Evolutionary conservation across 2,113 vertebrate species (phyloP), one percentile per base, ranked within the genome.

Genomic region (Cyprinodon variegatus): DNA sequence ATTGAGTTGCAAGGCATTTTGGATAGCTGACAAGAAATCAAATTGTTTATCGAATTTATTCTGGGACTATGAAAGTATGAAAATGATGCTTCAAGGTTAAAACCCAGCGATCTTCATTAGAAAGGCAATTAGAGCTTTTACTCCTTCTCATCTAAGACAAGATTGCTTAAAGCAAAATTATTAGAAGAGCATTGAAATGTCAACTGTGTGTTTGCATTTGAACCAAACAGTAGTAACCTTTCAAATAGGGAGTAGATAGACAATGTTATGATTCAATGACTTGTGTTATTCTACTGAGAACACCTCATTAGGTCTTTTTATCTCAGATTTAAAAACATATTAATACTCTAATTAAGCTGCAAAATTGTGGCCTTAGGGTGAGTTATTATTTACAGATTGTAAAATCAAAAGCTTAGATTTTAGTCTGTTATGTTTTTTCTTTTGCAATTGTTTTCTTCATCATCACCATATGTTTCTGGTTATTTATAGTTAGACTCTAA

Each of bases 181-280:
- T 29, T 36, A 43, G 10, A 22, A 29, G 20, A 63, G 20, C 48
- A 75, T 37, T 2, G n/a, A 59, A 67, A 62, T 67, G 5, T 66
- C 65, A 2, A 36, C 36, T 46, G 2, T 5, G 45, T 20, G 86
- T 90, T 78, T 88, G 76, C 84, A 86, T 84, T 88, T 90, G 61
- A 78, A 90, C 76, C 70, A 13, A 84, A 83, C 77, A 89, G 20
- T 36, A 0, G 2, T 68, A 20, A 3, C 4, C 22, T 65, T 68
- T 17, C 6, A 53, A 29, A 65, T 3, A 2, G 5, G 50, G 20
- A 17, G 15, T 6, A 63, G 37, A 64, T 10, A 37, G 36, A 29
- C 11, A 20, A 12, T 41, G 4, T 39, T 12, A 50, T 48, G 46
- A 68, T 53, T 46, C 48, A 48, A 29, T 36, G 36, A 76, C 39